Percentiles rank a stretch among this genome's conserved stretches.
Conservation (phyloP, 2,113 vertebrate species). For the Crotalus tigris region DNA sequence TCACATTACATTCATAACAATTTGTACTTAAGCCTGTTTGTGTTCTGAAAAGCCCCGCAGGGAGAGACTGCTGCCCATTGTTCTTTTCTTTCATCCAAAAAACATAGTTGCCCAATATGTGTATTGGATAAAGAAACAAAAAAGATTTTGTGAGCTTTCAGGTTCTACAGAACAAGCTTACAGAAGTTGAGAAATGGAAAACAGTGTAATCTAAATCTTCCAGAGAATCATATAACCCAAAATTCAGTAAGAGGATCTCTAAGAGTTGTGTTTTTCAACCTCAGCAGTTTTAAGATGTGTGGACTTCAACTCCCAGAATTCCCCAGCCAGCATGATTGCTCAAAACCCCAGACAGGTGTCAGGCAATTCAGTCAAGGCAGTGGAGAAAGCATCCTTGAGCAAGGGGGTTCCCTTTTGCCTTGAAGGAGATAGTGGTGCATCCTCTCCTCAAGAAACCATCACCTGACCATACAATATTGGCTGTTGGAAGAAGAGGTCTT, state of each 20-base stretch:
- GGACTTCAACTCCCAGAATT: neutral
- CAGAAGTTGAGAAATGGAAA: neutral
- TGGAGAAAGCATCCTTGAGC: neutral
- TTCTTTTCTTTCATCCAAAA: neutral
- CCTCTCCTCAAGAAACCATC: neutral
- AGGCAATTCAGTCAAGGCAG: neutral
- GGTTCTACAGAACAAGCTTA: neutral
- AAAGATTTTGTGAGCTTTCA: neutral
- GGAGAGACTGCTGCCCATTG: neutral
- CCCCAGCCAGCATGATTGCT: neutral
- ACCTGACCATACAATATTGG: neutral
- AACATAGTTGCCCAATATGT: neutral
- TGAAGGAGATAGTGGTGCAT: neutral
- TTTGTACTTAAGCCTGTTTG: neutral
- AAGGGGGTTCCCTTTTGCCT: neutral
- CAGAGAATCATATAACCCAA: neutral
- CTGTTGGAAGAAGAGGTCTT: neutral
- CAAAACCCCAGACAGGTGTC: neutral
- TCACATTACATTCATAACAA: neutral
- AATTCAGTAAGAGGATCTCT: neutral
- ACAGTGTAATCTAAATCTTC: neutral
- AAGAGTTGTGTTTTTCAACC: neutral
- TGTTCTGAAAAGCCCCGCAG: neutral
- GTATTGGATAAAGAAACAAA: neutral
- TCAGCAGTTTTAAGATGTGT: neutral